Conservation (phyloP, 2,113 vertebrate species). For the Lethenteron reissneri region DNA sequence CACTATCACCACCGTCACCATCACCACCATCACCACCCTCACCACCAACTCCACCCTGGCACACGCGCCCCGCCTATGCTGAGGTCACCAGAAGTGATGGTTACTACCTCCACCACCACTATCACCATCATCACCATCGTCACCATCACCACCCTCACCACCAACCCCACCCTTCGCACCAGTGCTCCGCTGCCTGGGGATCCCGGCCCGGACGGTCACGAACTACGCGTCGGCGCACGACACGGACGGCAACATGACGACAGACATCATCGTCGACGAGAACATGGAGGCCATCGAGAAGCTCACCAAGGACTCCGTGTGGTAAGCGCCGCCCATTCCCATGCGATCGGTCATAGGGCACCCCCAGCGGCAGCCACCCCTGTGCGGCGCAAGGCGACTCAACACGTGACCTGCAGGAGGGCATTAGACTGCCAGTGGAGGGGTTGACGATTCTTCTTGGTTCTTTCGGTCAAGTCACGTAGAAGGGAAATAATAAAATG, state of each 20-base stretch:
- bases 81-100: no score
- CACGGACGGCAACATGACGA: slow-evolving; percentile 32
- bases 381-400: background rate
- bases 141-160: no score
- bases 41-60: no score
- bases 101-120: no score
- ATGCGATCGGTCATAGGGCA: background rate
- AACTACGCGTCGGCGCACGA: slow-evolving; percentile 70
- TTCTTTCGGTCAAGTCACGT: background rate
- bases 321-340: slow-evolving; percentile 17
- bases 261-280: slow-evolving; percentile 27
- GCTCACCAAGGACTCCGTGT: slow-evolving; percentile 23
- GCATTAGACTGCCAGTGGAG: background rate
- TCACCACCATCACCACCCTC: no score
- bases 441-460: background rate
- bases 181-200: slow-evolving; percentile 58
- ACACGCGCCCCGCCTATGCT: no score
- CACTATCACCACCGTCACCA: no score
- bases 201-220: slow-evolving; percentile 45
- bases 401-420: background rate
- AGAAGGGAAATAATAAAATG: no score
- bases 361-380: no score
- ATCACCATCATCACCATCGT: no score
- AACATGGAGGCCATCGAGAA: slow-evolving; percentile 20
- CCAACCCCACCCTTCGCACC: background rate